phyloP scores from a whole-genome alignment of 2,797 vertebrate genomes.

The Coreius guichenoti region DNA sequence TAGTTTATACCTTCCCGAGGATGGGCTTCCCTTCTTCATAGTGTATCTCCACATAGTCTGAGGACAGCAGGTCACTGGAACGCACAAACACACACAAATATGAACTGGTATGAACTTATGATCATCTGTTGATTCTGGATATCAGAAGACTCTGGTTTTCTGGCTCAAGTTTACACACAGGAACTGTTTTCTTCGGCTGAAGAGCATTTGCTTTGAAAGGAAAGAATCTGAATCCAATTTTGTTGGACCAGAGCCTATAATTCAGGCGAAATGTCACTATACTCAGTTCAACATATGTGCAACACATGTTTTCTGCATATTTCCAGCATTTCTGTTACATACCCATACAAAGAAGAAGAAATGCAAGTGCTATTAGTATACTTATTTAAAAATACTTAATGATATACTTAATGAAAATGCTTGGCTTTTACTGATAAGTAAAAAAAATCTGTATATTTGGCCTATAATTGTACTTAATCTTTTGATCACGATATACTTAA shows the following conservation, averaged over 20 bases:
- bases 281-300: neutral
- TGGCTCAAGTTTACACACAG: neutral
- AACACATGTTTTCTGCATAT: conserved; percentile 10
- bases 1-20: conserved; percentile 87
- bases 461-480: neutral
- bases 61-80: conserved; percentile 93
- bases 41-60: conserved; percentile 96
- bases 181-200: neutral
- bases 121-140: conserved; percentile 20
- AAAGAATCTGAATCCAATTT: neutral
- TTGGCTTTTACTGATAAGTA: neutral
- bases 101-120: neutral
- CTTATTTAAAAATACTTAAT: neutral
- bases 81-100: conserved; percentile 57
- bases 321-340: neutral
- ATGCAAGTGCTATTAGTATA: neutral
- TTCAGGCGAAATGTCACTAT: neutral
- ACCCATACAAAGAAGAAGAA: neutral
- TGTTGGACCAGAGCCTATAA: neutral
- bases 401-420: neutral
- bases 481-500: neutral
- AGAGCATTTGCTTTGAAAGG: conserved; percentile 8
- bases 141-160: neutral
- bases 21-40: conserved; percentile 89
- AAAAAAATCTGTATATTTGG: neutral